Evolutionary conservation across 2,113 vertebrate species (phyloP).

Genomic region (Ameiurus melas): DNA sequence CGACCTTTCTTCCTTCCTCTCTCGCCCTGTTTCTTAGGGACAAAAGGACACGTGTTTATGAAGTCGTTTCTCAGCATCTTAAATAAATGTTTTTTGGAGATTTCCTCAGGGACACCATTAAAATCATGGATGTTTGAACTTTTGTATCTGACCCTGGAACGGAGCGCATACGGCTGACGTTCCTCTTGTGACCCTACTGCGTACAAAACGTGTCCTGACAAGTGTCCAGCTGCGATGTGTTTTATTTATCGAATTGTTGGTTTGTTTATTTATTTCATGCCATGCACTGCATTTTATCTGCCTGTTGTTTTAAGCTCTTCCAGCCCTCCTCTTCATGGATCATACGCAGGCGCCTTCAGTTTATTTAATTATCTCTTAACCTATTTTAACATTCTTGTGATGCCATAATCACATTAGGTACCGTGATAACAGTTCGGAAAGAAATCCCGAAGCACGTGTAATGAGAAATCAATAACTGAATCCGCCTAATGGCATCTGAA

Average conservation of each 20-base stretch:
- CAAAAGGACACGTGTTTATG: neutral
- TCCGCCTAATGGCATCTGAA: neutral
- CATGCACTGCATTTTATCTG: neutral
- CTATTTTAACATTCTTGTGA: neutral
- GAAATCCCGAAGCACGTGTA: neutral
- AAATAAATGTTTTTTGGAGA: neutral
- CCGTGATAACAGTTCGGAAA: neutral
- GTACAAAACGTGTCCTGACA: neutral
- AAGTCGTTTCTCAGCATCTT: neutral
- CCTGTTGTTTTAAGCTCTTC: neutral
- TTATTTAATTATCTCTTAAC: neutral
- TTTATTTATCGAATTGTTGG: neutral
- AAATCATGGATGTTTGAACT: neutral
- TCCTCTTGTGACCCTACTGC: neutral
- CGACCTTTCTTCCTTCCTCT: constrained; percentile 13
- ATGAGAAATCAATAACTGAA: neutral
- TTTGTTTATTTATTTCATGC: neutral
- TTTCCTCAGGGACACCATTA: neutral
- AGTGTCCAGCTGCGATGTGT: neutral
- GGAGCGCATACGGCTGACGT: neutral
- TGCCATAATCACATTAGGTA: neutral
- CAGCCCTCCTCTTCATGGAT: neutral
- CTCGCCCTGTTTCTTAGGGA: neutral
- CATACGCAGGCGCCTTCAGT: neutral
- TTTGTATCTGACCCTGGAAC: neutral